Base-by-base conservation (phyloP, 2,113 vertebrate genomes). In the Nanorana parkeri region DNA sequence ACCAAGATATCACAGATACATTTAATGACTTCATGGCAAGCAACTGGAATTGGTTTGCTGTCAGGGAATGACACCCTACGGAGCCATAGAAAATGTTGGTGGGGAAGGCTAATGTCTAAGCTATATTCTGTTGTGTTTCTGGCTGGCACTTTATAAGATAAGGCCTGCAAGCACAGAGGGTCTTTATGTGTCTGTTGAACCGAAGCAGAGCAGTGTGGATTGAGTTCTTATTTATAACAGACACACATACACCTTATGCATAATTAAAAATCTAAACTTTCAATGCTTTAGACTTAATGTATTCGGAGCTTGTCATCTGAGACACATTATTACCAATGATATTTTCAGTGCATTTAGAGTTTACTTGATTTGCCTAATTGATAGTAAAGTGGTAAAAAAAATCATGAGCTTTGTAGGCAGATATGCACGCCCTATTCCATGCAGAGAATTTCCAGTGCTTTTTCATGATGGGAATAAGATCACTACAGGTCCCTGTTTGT, bases 11-110 rank as follows among this genome's bases (percentile, higher is more conserved):
- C 65, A 80, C 47, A 71, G 67, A 71, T 60, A 61, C 54, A 80
- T 69, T 80, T 80, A 80, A 80, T 21, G 65, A 80, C 77, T 80
- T 80, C 52, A 68, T 61, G 32, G 67, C 78, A 55, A 69, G 55
- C 68, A 69, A 56, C 63, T 61, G 55, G 66, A 80, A 72, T 71
- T 47, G 36, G 58, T 32, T 80, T 81, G 67, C 58, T 72, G 58
- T 72, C 41, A 10, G 60, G n/a, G 24, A 81, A 81, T 81, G 73
- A 74, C 52, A 73, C 68, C 68, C 79, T 55, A 73, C 47, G 51
- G 60, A 81, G 47, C 19, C 60, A 74, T 74, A 52, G 51, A 17
- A 51, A 69, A 74, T 74, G 52, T 29, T 66, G 41, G 64, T 52
- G 28, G 41, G 47, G 24, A 41, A 41, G 24, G 24, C 17, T 11